These are phyloP conservation scores for Pseudachorutes palmiensis DNA, from an alignment of 1,140 invertebrate genomes.

Conservation along the genomic window DNA sequence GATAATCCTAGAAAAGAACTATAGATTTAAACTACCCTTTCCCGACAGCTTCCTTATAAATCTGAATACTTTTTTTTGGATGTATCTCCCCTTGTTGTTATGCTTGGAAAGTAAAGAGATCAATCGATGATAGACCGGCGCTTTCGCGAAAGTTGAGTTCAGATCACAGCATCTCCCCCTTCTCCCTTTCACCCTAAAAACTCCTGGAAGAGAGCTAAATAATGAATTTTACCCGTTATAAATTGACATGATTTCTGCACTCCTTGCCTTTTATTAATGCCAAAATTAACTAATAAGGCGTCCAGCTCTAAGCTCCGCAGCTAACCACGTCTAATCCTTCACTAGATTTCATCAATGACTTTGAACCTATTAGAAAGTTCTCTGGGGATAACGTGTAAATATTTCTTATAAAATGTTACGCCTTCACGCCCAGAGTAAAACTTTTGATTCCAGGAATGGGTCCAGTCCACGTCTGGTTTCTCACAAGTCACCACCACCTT, in stretches of 20 bases:
- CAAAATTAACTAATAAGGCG: not conserved
- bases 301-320: not conserved
- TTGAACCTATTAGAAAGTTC: constrained; percentile 64
- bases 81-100: not conserved
- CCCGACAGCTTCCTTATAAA: not conserved
- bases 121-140: not conserved
- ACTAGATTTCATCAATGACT: constrained; percentile 51
- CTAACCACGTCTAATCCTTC: too few relatives aligned
- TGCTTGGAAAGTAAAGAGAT: not conserved
- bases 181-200: not conserved
- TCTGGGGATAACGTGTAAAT: constrained; percentile 66
- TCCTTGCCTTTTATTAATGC: not conserved
- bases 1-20: too few relatives aligned
- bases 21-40: not conserved
- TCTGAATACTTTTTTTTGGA: not conserved
- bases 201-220: not conserved
- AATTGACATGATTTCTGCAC: too few relatives aligned
- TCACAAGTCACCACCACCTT: constrained; percentile 68
- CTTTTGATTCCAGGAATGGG: constrained; percentile 56
- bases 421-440: constrained; percentile 54
- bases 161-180: not conserved
- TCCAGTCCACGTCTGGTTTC: constrained; percentile 60
- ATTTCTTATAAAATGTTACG: constrained; percentile 68
- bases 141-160: not conserved
- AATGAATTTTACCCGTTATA: too few relatives aligned